Evolutionary conservation across 1,140 invertebrate genomes (phyloP), one percentile per base, ranked within the genome.

Genomic region (Papilio polytes): DNA sequence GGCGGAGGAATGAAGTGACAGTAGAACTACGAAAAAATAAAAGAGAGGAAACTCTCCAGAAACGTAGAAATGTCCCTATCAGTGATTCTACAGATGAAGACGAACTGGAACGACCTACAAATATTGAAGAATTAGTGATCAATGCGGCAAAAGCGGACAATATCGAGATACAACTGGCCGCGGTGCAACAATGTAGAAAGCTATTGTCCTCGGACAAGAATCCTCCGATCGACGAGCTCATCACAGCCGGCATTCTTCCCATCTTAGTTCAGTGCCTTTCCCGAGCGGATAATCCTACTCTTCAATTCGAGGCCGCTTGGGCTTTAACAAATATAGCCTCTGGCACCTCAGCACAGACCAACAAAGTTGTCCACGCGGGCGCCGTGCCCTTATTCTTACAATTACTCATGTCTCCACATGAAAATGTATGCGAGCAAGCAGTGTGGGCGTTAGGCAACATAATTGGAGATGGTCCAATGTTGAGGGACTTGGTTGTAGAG

Each of bases 291-390:
- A 98, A 98, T 92, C 98, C 99, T 66, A 97, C 97, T 78, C 95
- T 99, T 82, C 99, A 99, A 95, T 99, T 99, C 95, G 99, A 99
- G 96, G 98, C 99, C 82, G 98, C 99, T 18, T 99, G 99, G 99
- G 99, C 99, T 73, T 95, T 99, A 81, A 99, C 99, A 84, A 99
- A 99, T 92, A 99, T 99, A 90, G 99, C 99, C 4, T 99, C 98
- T 76, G 99, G 99, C 76, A 99, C 98, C 70, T 99, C 99, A 0
- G 96, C 96, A 85, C 99, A 99, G 96, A 99, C 99, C 26, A 98
- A 99, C 90, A 95, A 99, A 94, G 99, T 99, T 36, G 99, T 99
- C 4, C 96, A 96, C 84, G 98, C 98, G 70, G 98, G 99, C 87
- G 99, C 99, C 80, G 99, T 99, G 66, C 99, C 99, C 78, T 96